phyloP scores from a whole-genome alignment of 2,797 vertebrate genomes.

The Remorina albescens region DNA sequence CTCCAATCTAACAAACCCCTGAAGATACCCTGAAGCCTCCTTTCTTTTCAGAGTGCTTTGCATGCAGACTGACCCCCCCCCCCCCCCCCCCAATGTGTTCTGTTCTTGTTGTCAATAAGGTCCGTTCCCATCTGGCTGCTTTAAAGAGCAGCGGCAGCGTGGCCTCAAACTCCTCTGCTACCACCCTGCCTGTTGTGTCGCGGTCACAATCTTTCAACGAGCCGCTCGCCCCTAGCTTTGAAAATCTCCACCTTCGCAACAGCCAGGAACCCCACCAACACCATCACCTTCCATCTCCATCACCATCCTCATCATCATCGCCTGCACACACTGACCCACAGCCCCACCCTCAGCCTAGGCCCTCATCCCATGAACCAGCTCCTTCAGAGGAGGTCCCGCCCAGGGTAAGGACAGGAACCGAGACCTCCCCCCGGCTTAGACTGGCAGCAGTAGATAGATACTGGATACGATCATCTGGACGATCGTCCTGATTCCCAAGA shows the following conservation, averaged over 20 bases:
- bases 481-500: not conserved
- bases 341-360: constrained; percentile 89
- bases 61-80: constrained; percentile 72
- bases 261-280: constrained; percentile 78
- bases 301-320: constrained; percentile 65
- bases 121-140: constrained; percentile 93
- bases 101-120: constrained; percentile 84
- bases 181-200: constrained; percentile 84
- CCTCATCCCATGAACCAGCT: constrained; percentile 84
- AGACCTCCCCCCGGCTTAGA: not conserved
- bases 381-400: constrained; percentile 84
- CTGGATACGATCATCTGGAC: not conserved
- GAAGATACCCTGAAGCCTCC: constrained; percentile 9
- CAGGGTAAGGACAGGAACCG: constrained; percentile 73
- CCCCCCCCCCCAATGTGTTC: constrained; percentile 55
- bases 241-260: constrained; percentile 90
- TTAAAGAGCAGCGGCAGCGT: constrained; percentile 90
- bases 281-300: constrained; percentile 58
- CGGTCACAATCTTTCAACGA: constrained; percentile 93
- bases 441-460: constrained; percentile 6
- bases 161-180: constrained; percentile 45
- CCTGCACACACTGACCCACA: constrained; percentile 91
- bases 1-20: constrained; percentile 38
- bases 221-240: constrained; percentile 90
- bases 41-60: constrained; percentile 38